A percentile compares a stretch with the other conserved stretches of the same genome.
Conservation (phyloP, 2,888 invertebrate species). For the Therioaphis trifolii region DNA sequence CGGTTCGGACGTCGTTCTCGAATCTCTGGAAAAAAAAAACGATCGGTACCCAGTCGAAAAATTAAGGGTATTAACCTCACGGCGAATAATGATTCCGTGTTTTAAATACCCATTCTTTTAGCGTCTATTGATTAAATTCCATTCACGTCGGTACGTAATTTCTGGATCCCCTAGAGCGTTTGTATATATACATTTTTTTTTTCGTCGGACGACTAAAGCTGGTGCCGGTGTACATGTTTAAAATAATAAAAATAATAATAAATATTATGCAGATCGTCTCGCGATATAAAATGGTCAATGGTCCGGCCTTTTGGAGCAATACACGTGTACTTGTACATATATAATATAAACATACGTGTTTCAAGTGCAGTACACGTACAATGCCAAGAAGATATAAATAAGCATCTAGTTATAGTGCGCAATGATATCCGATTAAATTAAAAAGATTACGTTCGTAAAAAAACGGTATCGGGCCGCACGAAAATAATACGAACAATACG, state of each 20-base stretch:
- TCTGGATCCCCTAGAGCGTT: constrained; percentile 13
- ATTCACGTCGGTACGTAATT: not conserved
- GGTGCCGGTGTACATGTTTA: not conserved
- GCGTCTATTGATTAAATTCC: not conserved
- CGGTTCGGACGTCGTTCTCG: no score
- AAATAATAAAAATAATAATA: constrained; percentile 16
- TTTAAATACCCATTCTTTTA: not conserved
- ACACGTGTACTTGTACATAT: no score
- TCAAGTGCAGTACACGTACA: no score
- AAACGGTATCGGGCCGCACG: not conserved
- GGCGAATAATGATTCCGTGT: not conserved
- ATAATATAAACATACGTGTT: not conserved
- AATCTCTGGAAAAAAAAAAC: not conserved
- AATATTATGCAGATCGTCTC: constrained; percentile 30
- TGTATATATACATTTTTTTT: no score
- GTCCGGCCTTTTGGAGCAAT: not conserved
- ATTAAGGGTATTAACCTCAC: not conserved
- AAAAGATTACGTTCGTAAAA: not conserved
- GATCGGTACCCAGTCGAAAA: not conserved
- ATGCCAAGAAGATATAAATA: not conserved
- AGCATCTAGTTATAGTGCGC: not conserved
- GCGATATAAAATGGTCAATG: constrained; percentile 20
- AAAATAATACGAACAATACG: no score
- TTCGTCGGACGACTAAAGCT: not conserved
- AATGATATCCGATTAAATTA: not conserved